These are phyloP conservation scores for Micromussa lordhowensis DNA, from an alignment of 92 coral and sea anemone species.

Conservation along the genomic window DNA sequence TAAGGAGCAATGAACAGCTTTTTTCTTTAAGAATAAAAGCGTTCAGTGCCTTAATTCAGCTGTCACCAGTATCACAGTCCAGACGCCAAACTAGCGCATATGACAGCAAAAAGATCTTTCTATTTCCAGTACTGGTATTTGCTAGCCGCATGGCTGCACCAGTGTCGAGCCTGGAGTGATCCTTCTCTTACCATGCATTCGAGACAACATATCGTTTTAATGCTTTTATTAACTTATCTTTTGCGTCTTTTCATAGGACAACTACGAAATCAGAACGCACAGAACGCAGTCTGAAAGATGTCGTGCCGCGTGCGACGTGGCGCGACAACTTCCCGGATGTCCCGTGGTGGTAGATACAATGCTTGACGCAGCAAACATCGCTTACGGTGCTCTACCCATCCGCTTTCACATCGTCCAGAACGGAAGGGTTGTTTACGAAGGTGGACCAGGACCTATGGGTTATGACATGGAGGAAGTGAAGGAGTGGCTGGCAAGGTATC, in stretches of 20 bases:
- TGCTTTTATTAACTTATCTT: too few relatives aligned
- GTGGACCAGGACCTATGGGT: slow-evolving; percentile 95
- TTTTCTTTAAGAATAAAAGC: too few relatives aligned
- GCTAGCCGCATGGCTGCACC: too few relatives aligned
- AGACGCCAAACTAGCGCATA: too few relatives aligned
- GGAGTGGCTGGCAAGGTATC: slow-evolving; percentile 72
- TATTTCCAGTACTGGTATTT: too few relatives aligned
- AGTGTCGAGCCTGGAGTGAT: too few relatives aligned
- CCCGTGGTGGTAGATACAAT: slow-evolving; percentile 91
- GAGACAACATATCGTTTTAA: background rate
- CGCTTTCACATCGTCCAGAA: slow-evolving; percentile 79
- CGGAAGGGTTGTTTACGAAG: slow-evolving; percentile 80
- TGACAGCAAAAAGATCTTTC: too few relatives aligned
- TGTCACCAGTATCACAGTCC: too few relatives aligned
- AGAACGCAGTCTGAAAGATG: slow-evolving; percentile 79
- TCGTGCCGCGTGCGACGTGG: slow-evolving; percentile 68
- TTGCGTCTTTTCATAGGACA: slow-evolving; percentile 64
- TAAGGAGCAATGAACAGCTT: background rate
- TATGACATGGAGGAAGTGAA: slow-evolving; percentile 73
- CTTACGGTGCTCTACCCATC: slow-evolving; percentile 93
- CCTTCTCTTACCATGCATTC: background rate
- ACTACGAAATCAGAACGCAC: slow-evolving; percentile 81
- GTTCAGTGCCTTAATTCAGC: too few relatives aligned
- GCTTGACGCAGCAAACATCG: slow-evolving; percentile 87
- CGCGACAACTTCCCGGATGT: slow-evolving; percentile 72